These are phyloP conservation scores for Drosophila bifasciata DNA, from an alignment of 1,140 invertebrate genomes.

Conservation along the genomic window DNA sequence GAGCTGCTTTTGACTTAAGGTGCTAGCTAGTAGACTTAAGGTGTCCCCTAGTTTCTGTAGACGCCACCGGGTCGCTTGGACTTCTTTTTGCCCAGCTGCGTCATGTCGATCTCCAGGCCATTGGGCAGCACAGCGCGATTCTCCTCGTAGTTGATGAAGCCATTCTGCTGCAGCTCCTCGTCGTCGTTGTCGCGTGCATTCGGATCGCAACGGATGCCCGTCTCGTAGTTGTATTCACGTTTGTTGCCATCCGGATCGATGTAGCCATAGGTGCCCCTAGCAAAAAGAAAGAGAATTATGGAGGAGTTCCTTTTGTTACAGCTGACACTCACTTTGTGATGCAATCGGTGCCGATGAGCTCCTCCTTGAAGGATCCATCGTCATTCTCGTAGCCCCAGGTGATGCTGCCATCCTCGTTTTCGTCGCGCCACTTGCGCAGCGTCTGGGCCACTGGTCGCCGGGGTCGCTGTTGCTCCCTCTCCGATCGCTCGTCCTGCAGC, in stretches of 20 bases:
- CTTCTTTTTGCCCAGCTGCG: conserved; percentile 88
- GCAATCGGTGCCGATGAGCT: conserved; percentile 91
- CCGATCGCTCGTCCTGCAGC: conserved; percentile 59
- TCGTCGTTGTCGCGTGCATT: conserved; percentile 86
- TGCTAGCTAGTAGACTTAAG: no score
- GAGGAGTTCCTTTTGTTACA: neutral
- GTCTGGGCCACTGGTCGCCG: conserved; percentile 88
- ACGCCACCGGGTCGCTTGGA: conserved; percentile 86
- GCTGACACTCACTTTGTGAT: conserved; percentile 85
- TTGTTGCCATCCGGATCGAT: conserved; percentile 91
- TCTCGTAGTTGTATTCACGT: conserved; percentile 90
- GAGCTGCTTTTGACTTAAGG: conserved; percentile 65
- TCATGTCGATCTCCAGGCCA: conserved; percentile 88
- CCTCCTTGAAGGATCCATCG: conserved; percentile 89
- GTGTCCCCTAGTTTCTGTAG: conserved; percentile 71
- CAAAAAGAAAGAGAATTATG: neutral
- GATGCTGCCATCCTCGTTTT: conserved; percentile 92
- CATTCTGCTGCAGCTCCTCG: conserved; percentile 87
- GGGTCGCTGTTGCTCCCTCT: conserved; percentile 57
- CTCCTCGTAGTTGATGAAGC: conserved; percentile 89
- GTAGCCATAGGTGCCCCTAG: conserved; percentile 92
- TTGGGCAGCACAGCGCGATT: conserved; percentile 89
- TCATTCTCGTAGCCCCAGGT: conserved; percentile 95
- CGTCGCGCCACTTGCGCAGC: conserved; percentile 89
- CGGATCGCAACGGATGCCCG: conserved; percentile 88